Evolutionary conservation across 2,888 invertebrate genomes (phyloP), one percentile per base, ranked within the genome.

Genomic region (Ecliptopera silaceata): DNA sequence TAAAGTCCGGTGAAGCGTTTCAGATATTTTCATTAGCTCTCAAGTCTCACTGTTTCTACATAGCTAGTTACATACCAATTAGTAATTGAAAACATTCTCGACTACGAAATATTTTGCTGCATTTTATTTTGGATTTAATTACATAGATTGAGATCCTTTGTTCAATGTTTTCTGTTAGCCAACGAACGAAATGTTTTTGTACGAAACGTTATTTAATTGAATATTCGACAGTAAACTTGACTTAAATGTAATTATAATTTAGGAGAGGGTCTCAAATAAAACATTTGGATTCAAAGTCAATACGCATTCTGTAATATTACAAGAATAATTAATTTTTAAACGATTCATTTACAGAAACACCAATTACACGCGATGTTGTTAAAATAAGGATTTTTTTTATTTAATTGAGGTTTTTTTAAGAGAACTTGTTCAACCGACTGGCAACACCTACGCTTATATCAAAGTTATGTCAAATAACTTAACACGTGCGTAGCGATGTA

Each of bases 31-130:
- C 39, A 55, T 51, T 42, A 50, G 18, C 41, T 10, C n/a, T n/a
- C n/a, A 34, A 39, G 49, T 32, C 34, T 45, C 52, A 22, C 22
- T 39, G 43, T 50, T 54, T 47, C 45, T 29, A 45, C 53, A 42
- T 36, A 53, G 42, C 44, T 53, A 43, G 53, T 39, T 49, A 55
- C 46, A 60, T 51, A 51, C 56, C 59, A 64, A 61, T 61, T 61
- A 59, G 52, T 56, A 52, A 57, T 57, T 52, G 46, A 48, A 64
- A 64, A 61, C 46, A 31, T 48, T 44, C 29, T 48, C 49, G 17
- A 8, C 26, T 13, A 38, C 11, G 20, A 41, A 36, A 51, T 13
- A 29, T 15, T 56, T 43, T 32, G 32, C 10, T 49, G 44, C 56
- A 52, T 52, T 56, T 34, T 45, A 18, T 59, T 44, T 3, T 20